Evolutionary conservation across 2,797 vertebrate species (phyloP).

Genomic region (Tapirus indicus): DNA sequence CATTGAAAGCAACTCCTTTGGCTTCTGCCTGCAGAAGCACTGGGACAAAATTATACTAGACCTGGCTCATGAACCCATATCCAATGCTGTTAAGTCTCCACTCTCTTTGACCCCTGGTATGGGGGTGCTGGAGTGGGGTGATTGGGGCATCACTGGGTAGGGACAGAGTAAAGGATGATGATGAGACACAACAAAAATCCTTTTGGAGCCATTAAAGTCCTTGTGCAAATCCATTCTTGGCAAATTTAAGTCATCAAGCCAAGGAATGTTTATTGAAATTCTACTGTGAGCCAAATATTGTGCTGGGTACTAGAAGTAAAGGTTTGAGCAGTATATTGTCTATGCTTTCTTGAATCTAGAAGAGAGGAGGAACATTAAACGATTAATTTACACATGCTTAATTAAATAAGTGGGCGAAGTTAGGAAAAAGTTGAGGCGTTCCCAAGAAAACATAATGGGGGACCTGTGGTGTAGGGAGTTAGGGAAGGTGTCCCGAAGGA

Average conservation of each 20-base stretch:
- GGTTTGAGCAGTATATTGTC: not conserved
- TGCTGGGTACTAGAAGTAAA: not conserved
- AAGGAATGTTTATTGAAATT: not conserved
- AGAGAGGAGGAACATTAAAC: not conserved
- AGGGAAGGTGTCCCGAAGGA: not conserved
- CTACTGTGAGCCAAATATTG: not conserved
- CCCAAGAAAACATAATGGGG: not conserved
- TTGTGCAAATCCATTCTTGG: slow-evolving; percentile 3
- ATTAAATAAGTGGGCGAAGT: not conserved
- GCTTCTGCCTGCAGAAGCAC: not conserved
- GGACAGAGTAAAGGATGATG: not conserved
- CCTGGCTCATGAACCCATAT: not conserved
- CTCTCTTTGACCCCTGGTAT: not conserved
- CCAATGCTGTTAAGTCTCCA: not conserved
- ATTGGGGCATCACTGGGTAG: not conserved
- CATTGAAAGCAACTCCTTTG: not conserved
- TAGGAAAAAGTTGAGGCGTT: not conserved
- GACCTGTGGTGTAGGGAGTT: not conserved
- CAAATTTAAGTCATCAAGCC: not conserved
- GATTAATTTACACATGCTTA: not conserved
- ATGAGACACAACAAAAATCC: not conserved
- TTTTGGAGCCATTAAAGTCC: not conserved
- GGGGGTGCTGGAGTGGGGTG: not conserved
- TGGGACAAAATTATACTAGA: not conserved
- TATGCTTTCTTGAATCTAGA: not conserved